A percentile compares a stretch with the other conserved stretches of the same genome.
Conservation (phyloP, 2,113 vertebrate species). For the Eulemur macaco region DNA sequence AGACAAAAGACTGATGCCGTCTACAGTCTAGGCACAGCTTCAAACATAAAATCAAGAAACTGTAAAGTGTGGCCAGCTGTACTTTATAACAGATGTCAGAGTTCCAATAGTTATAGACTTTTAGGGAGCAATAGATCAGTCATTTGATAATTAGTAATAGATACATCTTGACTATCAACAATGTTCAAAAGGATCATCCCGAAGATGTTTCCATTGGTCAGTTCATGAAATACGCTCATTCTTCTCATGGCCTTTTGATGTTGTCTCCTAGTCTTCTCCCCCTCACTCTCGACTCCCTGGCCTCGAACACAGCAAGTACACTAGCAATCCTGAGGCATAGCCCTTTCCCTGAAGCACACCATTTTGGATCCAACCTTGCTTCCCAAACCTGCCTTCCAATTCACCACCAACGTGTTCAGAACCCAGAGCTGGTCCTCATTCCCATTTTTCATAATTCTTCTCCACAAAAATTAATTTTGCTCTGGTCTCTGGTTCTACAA, state of each 20-base stretch:
- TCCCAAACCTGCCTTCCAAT: neutral
- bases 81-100: neutral
- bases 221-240: neutral
- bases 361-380: neutral
- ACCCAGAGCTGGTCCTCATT: neutral
- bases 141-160: neutral
- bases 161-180: neutral
- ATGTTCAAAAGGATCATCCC: neutral
- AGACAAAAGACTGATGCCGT: neutral
- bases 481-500: neutral
- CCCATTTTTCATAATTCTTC: neutral
- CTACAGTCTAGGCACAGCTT: neutral
- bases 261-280: neutral
- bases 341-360: neutral
- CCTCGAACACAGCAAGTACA: neutral
- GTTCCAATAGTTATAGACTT: neutral
- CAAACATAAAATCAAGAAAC: neutral
- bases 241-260: neutral
- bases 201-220: neutral
- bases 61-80: neutral
- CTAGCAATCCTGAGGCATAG: accelerated
- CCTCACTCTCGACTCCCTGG: neutral
- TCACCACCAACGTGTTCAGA: neutral
- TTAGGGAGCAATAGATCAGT: neutral
- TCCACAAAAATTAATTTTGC: neutral